Base-by-base conservation (phyloP, 2,113 vertebrate species). In the Callipepla squamata region DNA sequence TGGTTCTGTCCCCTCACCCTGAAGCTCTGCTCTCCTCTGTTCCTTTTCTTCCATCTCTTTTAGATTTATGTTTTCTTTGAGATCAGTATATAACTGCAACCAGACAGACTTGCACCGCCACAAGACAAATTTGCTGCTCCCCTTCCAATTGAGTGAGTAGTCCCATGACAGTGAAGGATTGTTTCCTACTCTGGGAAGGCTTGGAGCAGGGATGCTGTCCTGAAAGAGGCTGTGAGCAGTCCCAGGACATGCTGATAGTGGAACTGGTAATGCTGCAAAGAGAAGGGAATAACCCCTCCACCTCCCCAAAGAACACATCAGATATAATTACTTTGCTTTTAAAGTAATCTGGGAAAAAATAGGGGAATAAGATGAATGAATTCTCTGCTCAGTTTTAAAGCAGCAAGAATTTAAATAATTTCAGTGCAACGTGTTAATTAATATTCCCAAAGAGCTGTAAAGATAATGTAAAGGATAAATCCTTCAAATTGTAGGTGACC, bases 81-180 rank as follows among this genome's bases (percentile, higher is more conserved):
- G 17, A 40, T 21, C 17, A 9, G 4, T 3, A 2, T 1, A 0
- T 22, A 13, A 42, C 21, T 34, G 7, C 21, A 1, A 5, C n/a
- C 50, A 53, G 69, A 17, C 25, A 62, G 51, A 28, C 30, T 36
- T 22, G 16, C 15, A 22, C 36, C 25, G 1, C 1, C 21, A 26
- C 58, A 59, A 57, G 68, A 40, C 58, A 18, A 38, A 32, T 13
- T 34, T 73, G 38, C 59, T 59, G 47, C 45, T 87, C 55, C 32
- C 9, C 0, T 74, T 80, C 32, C 5, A 19, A 9, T 11, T 77
- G 17, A 69, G 11, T 40, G 40, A 22, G 34, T 8, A 70, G 57
- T 44, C 47, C 26, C 17, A 5, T 1, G 13, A 11, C 38, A 66
- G 22, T 28, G n/a, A 11, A 40, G 47, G 23, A 32, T 53, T 53